Conservation (phyloP, 2,797 vertebrate species). For the Spinibarbus caldwelli region DNA sequence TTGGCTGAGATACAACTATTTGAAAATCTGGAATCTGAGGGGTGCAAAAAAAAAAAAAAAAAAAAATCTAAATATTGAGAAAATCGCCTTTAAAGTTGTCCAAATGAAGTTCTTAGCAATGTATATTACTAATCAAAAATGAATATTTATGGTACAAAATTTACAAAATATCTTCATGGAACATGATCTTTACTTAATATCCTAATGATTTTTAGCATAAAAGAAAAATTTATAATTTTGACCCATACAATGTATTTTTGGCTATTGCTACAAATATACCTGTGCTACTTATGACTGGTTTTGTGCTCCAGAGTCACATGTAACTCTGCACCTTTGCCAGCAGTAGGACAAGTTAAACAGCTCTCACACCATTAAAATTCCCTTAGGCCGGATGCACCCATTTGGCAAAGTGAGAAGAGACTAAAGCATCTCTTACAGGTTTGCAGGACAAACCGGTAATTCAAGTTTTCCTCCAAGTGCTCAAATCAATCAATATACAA, state of each 20-base stretch:
- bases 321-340: neutral
- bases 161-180: neutral
- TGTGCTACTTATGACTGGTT: neutral
- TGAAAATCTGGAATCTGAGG: no score
- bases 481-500: neutral
- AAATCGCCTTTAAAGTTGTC: no score
- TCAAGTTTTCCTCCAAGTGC: neutral
- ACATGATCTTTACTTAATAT: no score
- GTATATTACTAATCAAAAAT: no score
- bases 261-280: neutral
- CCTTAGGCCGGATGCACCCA: neutral
- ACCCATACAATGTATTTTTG: neutral
- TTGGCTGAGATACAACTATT: no score
- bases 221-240: neutral
- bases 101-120: no score
- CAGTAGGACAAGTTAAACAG: conserved; percentile 11
- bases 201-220: neutral
- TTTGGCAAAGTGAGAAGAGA: neutral
- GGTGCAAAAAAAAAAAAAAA: no score
- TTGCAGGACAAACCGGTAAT: neutral
- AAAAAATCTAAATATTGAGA: no score
- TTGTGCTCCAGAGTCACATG: no score
- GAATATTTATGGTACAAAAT: neutral
- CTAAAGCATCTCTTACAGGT: neutral
- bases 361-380: neutral